A percentile compares a stretch with the other conserved stretches of the same genome.
phyloP scores from a whole-genome alignment of 2,888 invertebrate genomes.

The Lasioglossum malachurum region DNA sequence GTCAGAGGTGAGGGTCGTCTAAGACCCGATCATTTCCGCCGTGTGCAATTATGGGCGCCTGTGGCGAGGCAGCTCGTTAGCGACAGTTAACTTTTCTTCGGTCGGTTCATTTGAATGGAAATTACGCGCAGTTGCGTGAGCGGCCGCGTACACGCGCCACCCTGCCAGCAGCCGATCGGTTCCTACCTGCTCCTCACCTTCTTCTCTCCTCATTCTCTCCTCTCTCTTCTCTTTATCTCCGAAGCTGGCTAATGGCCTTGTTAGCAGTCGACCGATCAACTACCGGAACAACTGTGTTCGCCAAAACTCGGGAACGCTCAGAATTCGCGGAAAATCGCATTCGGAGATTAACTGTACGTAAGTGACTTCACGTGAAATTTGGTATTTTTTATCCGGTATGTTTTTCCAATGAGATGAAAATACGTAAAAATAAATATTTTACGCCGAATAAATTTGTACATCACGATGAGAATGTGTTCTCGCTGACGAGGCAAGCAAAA shows the following conservation, averaged over 20 bases:
- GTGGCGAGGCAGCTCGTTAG: constrained; percentile 27
- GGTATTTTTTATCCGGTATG: too few species aligned
- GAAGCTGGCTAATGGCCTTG: constrained; percentile 35
- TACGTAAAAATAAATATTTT: too few species aligned
- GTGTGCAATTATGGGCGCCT: background rate
- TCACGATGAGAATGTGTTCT: too few species aligned
- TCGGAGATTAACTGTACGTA: background rate
- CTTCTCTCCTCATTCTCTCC: background rate
- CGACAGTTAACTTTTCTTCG: constrained; percentile 60
- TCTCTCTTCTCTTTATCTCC: background rate
- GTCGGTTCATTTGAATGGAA: constrained; percentile 50
- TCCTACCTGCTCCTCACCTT: constrained; percentile 29
- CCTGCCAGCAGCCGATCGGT: constrained; percentile 7
- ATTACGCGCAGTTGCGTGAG: constrained; percentile 42
- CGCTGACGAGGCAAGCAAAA: too few species aligned
- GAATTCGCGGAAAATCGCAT: background rate
- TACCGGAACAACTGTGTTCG: constrained; percentile 32
- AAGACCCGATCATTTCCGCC: background rate
- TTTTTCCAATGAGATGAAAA: too few species aligned
- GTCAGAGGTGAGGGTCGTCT: background rate
- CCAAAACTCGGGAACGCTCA: constrained; percentile 9
- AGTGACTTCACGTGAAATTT: too few species aligned
- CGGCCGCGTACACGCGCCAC: background rate
- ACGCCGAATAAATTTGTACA: too few species aligned
- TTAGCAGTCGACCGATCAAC: constrained; percentile 29